A percentile compares a stretch with the other conserved stretches of the same genome.
phyloP scores from a whole-genome alignment of 2,113 vertebrate genomes.

The Morone saxatilis region DNA sequence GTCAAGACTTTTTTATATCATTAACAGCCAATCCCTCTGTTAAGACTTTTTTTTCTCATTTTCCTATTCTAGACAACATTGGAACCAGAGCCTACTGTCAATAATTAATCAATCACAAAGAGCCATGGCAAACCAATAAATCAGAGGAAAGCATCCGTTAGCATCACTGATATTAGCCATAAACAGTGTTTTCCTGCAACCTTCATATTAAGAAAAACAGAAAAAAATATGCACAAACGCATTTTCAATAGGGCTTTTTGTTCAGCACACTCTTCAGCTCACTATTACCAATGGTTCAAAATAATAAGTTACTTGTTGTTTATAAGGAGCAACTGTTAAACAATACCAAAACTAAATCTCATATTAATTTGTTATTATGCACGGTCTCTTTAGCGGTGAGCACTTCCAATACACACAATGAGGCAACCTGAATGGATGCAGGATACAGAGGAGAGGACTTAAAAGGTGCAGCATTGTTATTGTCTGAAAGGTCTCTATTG shows the following conservation, averaged over 20 bases:
- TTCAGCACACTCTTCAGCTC: not conserved
- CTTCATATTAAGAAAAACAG: not conserved
- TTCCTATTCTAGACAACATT: not conserved
- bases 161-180: not conserved
- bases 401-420: constrained; percentile 26
- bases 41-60: not conserved
- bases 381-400: constrained; percentile 19
- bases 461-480: constrained; percentile 61
- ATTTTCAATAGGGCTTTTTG: not conserved
- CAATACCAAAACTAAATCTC: constrained; percentile 24
- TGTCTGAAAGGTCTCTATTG: constrained; percentile 65
- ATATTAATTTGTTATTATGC: constrained; percentile 28
- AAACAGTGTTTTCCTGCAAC: not conserved
- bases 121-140: constrained; percentile 25
- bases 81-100: constrained; percentile 14
- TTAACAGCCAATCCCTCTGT: not conserved
- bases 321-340: constrained; percentile 9
- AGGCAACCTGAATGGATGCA: constrained; percentile 47
- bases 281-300: not conserved
- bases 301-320: not conserved
- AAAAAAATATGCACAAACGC: not conserved
- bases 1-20: not conserved
- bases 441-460: constrained; percentile 57
- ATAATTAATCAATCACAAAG: constrained; percentile 37
- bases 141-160: not conserved